A percentile compares a stretch with the other conserved stretches of the same genome.
Conservation (phyloP, 2,797 vertebrate species). For the Numenius phaeopus region DNA sequence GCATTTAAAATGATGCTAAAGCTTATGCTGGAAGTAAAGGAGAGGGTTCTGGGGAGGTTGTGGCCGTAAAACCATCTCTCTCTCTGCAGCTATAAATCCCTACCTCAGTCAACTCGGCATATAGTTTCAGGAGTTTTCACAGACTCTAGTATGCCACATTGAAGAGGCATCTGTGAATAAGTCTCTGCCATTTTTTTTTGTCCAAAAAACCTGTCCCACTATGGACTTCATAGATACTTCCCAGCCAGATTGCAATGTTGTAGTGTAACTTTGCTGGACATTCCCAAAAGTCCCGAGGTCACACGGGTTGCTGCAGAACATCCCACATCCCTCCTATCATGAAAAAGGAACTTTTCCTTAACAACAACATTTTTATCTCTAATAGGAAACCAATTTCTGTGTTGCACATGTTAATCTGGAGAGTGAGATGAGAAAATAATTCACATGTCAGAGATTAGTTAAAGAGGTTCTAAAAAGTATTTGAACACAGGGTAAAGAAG, state of each 20-base stretch:
- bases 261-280: not conserved
- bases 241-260: not conserved
- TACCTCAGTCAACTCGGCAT: not conserved
- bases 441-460: not conserved
- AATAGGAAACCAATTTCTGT: not conserved
- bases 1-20: not conserved
- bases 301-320: not conserved
- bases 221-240: fast-evolving
- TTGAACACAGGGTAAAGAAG: not conserved
- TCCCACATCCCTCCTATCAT: not conserved
- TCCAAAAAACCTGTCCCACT: not conserved
- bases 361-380: not conserved
- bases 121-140: not conserved
- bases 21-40: not conserved
- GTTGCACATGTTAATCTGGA: not conserved
- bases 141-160: not conserved
- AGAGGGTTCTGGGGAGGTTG: not conserved
- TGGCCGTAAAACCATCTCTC: not conserved
- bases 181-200: not conserved
- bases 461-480: not conserved
- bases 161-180: not conserved
- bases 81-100: not conserved
- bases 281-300: not conserved
- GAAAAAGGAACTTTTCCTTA: not conserved
- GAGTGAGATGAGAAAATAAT: not conserved